Conservation (phyloP, 2,888 invertebrate species). For the Orthosia gracilis region DNA sequence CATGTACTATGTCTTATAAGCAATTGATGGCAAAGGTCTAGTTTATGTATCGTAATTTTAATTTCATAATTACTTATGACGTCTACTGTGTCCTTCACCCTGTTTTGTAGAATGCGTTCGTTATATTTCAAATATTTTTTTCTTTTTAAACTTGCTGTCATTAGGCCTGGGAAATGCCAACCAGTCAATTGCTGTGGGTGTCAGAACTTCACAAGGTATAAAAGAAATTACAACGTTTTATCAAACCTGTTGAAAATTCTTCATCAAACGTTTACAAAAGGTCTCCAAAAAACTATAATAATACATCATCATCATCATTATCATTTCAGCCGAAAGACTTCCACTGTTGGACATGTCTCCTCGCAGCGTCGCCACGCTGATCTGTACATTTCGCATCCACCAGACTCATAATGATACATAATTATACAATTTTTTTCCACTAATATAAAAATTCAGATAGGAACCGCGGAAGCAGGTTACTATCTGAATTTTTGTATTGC, state of each 20-base stretch:
- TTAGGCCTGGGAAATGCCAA: slow-evolving; percentile 33
- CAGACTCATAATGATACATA: no score
- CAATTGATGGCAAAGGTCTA: slow-evolving; percentile 60
- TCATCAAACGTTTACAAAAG: background rate
- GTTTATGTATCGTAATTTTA: slow-evolving; percentile 49
- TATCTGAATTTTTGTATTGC: no score
- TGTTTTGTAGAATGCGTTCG: slow-evolving; percentile 36
- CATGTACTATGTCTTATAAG: slow-evolving; percentile 46
- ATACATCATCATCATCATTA: no score
- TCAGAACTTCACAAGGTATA: background rate
- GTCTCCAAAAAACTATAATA: background rate
- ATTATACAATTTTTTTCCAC: no score
- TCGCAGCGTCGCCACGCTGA: no score
- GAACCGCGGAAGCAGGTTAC: background rate
- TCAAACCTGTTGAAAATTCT: background rate
- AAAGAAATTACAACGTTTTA: background rate
- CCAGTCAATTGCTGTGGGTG: slow-evolving; percentile 14
- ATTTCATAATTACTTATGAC: slow-evolving; percentile 53
- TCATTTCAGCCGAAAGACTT: no score
- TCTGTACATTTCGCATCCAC: no score
- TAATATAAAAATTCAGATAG: background rate
- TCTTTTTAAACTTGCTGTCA: slow-evolving; percentile 19
- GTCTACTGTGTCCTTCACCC: slow-evolving; percentile 42
- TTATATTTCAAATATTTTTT: slow-evolving; percentile 29
- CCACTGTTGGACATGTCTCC: no score